These are phyloP conservation scores for Synanthedon formicaeformis DNA, from an alignment of 2,888 invertebrate genomes.

Conservation along the genomic window DNA sequence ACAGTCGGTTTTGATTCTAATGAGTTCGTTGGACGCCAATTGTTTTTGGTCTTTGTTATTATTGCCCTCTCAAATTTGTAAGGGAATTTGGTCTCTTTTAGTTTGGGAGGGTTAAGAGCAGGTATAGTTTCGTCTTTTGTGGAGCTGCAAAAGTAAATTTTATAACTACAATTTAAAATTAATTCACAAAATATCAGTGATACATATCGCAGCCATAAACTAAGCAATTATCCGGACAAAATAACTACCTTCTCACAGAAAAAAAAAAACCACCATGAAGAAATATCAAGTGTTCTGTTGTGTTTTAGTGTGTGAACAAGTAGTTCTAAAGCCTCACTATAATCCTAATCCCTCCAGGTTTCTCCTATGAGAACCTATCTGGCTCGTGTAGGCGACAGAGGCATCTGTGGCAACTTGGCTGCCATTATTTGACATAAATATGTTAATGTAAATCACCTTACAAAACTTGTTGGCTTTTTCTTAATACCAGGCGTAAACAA, in stretches of 20 bases:
- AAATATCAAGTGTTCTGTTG: no score
- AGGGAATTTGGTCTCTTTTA: conserved; percentile 29
- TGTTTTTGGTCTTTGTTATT: conserved; percentile 20
- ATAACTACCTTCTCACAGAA: no score
- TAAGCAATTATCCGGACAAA: no score
- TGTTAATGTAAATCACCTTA: conserved; percentile 20
- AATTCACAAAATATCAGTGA: no score
- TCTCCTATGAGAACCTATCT: no score
- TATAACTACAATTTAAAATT: background rate
- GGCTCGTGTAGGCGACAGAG: no score
- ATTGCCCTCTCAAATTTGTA: conserved; percentile 35
- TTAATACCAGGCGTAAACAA: conserved; percentile 21
- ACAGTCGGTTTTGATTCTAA: conserved; percentile 39
- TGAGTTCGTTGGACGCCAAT: conserved; percentile 20
- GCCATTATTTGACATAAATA: background rate
- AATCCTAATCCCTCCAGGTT: no score
- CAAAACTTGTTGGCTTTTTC: conserved; percentile 27
- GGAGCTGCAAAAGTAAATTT: conserved; percentile 18
- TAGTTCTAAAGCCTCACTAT: no score
- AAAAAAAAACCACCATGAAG: no score
- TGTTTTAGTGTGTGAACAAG: no score
- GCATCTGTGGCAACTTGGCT: background rate
- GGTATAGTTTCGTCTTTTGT: conserved; percentile 21
- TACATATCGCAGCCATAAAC: no score
- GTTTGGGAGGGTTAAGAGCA: conserved; percentile 23